phyloP scores from a whole-genome alignment of 2,888 invertebrate species.

The Ophioninae sp. region DNA sequence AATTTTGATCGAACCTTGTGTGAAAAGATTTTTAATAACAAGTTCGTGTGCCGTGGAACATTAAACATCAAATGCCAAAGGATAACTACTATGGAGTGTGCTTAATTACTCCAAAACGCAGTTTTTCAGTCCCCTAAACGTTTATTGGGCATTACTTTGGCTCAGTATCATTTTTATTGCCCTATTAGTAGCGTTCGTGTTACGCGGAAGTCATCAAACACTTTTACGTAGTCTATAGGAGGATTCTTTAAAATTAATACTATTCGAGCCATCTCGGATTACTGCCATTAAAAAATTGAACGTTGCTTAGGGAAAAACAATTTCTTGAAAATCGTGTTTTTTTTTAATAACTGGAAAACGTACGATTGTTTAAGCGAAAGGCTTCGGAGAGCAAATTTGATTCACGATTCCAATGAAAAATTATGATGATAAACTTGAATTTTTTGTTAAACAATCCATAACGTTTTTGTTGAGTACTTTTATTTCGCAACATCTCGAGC shows the following conservation, averaged over 20 bases:
- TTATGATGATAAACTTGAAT: neutral
- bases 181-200: neutral
- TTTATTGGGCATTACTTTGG: conserved; percentile 2
- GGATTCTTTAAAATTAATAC: neutral
- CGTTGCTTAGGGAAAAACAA: neutral
- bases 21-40: neutral
- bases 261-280: neutral
- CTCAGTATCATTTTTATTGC: conserved; percentile 14
- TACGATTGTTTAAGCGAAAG: neutral
- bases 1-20: neutral
- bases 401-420: neutral
- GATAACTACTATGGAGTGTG: neutral
- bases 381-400: neutral
- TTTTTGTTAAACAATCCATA: neutral
- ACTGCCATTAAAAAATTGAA: neutral
- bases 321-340: neutral
- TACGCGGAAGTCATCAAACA: conserved; percentile 31
- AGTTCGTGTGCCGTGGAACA: neutral
- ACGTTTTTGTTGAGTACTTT: neutral
- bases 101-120: conserved; percentile 1
- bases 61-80: neutral
- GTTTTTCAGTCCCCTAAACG: neutral
- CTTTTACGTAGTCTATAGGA: conserved; percentile 6
- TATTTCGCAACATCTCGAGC: neutral
- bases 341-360: neutral